These are phyloP conservation scores for Drosophila mimica DNA, from an alignment of 2,888 invertebrate genomes.

Conservation along the genomic window DNA sequence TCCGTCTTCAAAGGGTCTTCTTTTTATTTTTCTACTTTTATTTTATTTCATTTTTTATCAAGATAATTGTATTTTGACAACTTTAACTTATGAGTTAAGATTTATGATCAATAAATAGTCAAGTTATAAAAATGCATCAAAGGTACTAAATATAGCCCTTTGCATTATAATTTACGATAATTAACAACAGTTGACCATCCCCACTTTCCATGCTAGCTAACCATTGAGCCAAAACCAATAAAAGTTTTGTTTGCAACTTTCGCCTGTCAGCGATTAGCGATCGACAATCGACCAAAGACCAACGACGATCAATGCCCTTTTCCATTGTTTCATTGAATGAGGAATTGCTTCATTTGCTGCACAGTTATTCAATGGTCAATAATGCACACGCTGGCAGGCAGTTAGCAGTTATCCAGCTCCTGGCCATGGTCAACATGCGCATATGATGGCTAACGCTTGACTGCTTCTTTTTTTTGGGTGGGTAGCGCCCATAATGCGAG, in stretches of 20 bases:
- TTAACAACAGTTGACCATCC: slow-evolving; percentile 21
- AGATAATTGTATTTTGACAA: background rate
- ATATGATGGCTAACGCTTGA: slow-evolving; percentile 53
- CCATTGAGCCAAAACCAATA: slow-evolving; percentile 40
- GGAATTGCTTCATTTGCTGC: slow-evolving; percentile 58
- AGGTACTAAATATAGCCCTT: background rate
- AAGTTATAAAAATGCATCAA: slow-evolving; percentile 2
- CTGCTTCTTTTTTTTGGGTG: slow-evolving; percentile 50
- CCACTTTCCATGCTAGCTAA: slow-evolving; percentile 46
- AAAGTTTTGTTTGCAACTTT: slow-evolving; percentile 48
- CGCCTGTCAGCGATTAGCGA: slow-evolving; percentile 46
- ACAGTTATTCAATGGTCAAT: slow-evolving; percentile 42
- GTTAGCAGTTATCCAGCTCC: slow-evolving; percentile 24
- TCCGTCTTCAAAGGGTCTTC: background rate
- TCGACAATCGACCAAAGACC: slow-evolving; percentile 20
- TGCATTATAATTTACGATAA: background rate
- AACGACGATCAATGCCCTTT: slow-evolving; percentile 67
- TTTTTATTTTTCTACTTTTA: background rate
- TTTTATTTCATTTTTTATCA: background rate
- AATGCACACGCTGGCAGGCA: slow-evolving; percentile 11
- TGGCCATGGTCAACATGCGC: slow-evolving; percentile 66
- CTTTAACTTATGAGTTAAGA: background rate
- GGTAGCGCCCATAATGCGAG: slow-evolving; percentile 45
- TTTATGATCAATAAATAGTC: slow-evolving; percentile 3
- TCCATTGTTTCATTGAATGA: slow-evolving; percentile 29